phyloP scores from a whole-genome alignment of 2,888 invertebrate species.

The Uloborus plumipes region DNA sequence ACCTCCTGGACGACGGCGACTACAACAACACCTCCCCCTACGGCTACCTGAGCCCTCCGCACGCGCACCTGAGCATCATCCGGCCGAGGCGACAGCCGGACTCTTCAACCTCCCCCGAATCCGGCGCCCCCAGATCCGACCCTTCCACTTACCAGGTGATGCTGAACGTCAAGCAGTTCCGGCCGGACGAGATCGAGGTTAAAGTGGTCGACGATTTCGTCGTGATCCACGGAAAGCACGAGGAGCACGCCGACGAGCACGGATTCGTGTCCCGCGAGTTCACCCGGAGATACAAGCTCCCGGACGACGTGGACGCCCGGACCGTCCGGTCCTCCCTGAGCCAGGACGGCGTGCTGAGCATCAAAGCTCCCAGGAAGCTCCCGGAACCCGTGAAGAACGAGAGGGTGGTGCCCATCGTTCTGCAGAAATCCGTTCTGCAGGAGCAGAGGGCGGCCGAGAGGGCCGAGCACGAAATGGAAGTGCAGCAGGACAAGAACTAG shows the following conservation, averaged over 20 bases:
- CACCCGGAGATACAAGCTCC: constrained; percentile 81
- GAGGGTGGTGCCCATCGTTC: constrained; percentile 67
- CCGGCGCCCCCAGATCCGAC: too few species aligned
- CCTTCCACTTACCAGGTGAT: constrained; percentile 38
- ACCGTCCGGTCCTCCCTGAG: constrained; percentile 82
- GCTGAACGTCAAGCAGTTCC: constrained; percentile 83
- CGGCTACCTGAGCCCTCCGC: too few species aligned
- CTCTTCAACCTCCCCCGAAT: too few species aligned
- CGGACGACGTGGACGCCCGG: constrained; percentile 82
- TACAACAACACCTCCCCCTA: too few species aligned
- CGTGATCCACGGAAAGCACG: constrained; percentile 83
- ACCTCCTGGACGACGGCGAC: too few species aligned
- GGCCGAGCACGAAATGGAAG: too few species aligned
- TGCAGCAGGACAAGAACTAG: too few species aligned
- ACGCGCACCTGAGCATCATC: too few species aligned
- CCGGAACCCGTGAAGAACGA: constrained; percentile 67
- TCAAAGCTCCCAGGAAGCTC: constrained; percentile 72
- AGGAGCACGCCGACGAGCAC: constrained; percentile 87
- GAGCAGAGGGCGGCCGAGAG: constrained; percentile 31
- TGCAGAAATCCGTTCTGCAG: neutral
- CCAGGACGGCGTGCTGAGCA: constrained; percentile 79
- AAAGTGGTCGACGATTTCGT: constrained; percentile 80
- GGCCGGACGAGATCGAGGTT: constrained; percentile 82
- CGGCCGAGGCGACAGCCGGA: too few species aligned
- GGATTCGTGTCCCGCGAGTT: constrained; percentile 84